Percentiles rank a stretch among this genome's conserved stretches.
Conservation (phyloP, 2,113 vertebrate genomes). For the Mandrillus leucophaeus region DNA sequence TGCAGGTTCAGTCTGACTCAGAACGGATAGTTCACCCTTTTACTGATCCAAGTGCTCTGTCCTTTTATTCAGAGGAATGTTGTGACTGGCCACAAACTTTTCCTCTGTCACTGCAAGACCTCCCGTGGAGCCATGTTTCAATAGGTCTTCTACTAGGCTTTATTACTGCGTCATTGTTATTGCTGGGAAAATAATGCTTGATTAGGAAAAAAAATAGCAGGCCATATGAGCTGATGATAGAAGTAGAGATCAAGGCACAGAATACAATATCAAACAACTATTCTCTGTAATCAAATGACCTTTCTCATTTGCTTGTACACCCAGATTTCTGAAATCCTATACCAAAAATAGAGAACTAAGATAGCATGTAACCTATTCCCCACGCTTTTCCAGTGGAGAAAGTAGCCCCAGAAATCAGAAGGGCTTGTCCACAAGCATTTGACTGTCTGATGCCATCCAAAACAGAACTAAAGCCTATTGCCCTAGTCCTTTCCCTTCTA, state of each 20-base stretch:
- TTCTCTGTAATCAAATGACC: background rate
- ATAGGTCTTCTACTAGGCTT: background rate
- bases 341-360: background rate
- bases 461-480: background rate
- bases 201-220: background rate
- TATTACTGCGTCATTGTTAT: background rate
- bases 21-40: background rate
- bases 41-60: background rate
- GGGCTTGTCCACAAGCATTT: background rate
- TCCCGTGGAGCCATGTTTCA: background rate
- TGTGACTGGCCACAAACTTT: background rate
- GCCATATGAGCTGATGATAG: background rate
- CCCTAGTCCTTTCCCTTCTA: background rate
- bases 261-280: background rate
- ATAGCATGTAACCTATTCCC: background rate
- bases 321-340: background rate
- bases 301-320: background rate
- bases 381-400: background rate
- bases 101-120: background rate
- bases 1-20: background rate
- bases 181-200: background rate
- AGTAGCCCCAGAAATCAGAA: background rate
- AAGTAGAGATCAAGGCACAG: conserved; percentile 16
- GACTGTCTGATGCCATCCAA: background rate
- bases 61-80: background rate